Evolutionary conservation across 37 sponge, comb jelly and placozoan genomes (phyloP).

Genomic region (Lycopodina hypogea): DNA sequence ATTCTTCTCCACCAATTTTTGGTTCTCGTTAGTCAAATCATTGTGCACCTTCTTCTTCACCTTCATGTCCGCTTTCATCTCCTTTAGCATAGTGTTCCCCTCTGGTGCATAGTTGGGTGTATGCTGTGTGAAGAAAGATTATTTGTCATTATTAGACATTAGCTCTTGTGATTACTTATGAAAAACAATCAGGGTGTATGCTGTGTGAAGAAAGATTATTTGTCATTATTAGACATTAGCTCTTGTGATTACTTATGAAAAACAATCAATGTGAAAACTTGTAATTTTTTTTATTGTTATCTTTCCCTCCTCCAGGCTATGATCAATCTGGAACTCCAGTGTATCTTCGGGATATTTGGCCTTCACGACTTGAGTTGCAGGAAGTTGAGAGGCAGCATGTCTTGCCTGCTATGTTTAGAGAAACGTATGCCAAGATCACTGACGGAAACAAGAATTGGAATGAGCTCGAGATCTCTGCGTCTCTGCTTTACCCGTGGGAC

Average conservation of each 20-base stretch:
- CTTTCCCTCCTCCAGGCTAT: conserved; percentile 37
- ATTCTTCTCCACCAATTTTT: neutral
- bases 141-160: too few relatives aligned
- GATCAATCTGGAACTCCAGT: conserved; percentile 65
- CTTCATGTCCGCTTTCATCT: too few relatives aligned
- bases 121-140: too few relatives aligned
- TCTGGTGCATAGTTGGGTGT: too few relatives aligned
- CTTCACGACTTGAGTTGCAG: conserved; percentile 74
- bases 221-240: too few relatives aligned
- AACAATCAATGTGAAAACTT: too few relatives aligned
- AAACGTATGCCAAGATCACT: conserved; percentile 38
- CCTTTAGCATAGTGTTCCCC: too few relatives aligned
- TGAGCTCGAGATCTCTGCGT: conserved; percentile 60
- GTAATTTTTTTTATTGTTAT: too few relatives aligned
- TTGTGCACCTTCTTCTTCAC: neutral
- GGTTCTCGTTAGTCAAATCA: neutral
- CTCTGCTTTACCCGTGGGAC: conserved; percentile 89
- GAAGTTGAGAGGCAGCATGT: conserved; percentile 80
- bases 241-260: too few relatives aligned
- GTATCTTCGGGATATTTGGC: conserved; percentile 92
- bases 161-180: too few relatives aligned
- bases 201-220: too few relatives aligned
- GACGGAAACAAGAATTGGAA: conserved; percentile 85
- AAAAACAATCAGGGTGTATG: too few relatives aligned
- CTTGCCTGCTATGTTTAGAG: conserved; percentile 87